Conservation (phyloP, 2,797 vertebrate species). For the Bufotes viridis region DNA sequence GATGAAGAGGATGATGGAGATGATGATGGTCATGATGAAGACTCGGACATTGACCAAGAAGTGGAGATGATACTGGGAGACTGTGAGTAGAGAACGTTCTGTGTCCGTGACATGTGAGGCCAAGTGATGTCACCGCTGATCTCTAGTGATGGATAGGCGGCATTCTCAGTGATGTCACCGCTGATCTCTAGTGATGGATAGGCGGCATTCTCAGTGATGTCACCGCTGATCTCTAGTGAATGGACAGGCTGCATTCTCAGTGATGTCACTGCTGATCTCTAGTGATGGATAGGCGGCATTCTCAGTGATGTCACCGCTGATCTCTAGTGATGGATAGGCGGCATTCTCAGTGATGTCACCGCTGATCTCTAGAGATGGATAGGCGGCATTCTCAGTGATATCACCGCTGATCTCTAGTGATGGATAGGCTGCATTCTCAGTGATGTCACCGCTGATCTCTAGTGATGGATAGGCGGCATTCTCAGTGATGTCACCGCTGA, state of each 20-base stretch:
- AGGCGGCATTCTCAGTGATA: not conserved
- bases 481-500: not conserved
- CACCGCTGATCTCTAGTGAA: not conserved
- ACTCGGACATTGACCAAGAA: conserved; percentile 78
- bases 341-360: not conserved
- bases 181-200: not conserved
- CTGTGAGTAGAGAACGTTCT: conserved; percentile 78
- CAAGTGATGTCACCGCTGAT: not conserved
- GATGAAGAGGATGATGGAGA: conserved; percentile 90
- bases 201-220: not conserved
- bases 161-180: not conserved
- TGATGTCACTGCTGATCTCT: not conserved
- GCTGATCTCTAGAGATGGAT: not conserved
- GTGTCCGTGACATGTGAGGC: too few relatives aligned
- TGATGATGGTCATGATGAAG: conserved; percentile 83
- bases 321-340: not conserved
- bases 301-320: not conserved
- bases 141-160: not conserved
- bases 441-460: not conserved
- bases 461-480: not conserved
- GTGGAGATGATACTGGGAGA: conserved; percentile 91
- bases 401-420: not conserved
- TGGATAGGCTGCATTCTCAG: not conserved
- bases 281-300: not conserved
- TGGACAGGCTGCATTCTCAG: not conserved